A percentile compares a stretch with the other conserved stretches of the same genome.
Conservation (phyloP, 2,888 invertebrate genomes). For the Toxonevra muliebris region DNA sequence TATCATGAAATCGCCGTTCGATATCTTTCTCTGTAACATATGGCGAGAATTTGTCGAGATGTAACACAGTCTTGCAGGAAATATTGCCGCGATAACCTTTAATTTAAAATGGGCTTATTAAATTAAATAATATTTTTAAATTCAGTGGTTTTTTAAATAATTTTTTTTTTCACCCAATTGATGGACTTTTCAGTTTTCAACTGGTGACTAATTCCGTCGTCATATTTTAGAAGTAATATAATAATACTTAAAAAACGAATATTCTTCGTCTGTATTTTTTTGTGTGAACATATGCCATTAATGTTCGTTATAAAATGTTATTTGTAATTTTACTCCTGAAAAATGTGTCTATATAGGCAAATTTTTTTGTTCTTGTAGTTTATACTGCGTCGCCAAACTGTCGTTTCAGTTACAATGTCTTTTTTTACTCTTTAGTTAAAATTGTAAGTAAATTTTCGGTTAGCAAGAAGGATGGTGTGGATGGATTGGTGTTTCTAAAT, state of each 20-base stretch:
- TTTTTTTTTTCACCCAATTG: too few species aligned
- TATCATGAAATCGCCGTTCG: conserved; percentile 62
- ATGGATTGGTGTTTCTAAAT: too few species aligned
- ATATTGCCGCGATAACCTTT: conserved; percentile 62
- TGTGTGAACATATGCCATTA: background rate
- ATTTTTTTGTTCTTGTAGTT: conserved; percentile 31
- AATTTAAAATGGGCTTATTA: background rate
- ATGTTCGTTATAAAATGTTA: background rate
- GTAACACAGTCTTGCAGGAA: conserved; percentile 63
- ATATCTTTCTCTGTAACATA: conserved; percentile 61
- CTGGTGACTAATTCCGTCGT: too few species aligned
- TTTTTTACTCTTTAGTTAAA: too few species aligned
- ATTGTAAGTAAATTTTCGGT: too few species aligned
- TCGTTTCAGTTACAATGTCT: too few species aligned
- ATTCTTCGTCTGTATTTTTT: background rate
- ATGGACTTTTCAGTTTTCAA: too few species aligned
- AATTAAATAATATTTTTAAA: background rate
- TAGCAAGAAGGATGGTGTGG: too few species aligned
- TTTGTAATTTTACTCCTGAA: conserved; percentile 44
- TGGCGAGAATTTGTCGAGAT: conserved; percentile 61
- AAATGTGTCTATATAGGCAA: conserved; percentile 54
- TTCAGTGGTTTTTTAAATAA: background rate
- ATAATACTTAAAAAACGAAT: background rate
- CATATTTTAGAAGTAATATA: too few species aligned
- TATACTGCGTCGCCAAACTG: background rate